Conservation (phyloP, 2,797 vertebrate species). For the Myripristis jacobus region DNA sequence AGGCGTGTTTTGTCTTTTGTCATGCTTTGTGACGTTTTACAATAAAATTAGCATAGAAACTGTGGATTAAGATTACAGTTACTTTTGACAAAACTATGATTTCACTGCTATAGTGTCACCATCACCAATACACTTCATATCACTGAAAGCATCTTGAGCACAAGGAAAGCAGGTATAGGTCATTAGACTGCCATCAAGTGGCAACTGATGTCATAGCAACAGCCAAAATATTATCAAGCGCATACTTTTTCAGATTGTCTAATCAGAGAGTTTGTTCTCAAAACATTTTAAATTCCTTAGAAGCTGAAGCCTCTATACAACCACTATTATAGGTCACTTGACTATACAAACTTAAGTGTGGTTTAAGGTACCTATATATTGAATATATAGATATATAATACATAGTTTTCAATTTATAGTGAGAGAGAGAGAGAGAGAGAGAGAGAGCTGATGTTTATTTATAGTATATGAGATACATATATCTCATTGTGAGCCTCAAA, state of each 20-base stretch:
- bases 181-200: slow-evolving; percentile 78
- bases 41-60: slow-evolving; percentile 34
- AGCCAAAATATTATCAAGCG: background rate
- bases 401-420: too few relatives aligned
- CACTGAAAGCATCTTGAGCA: slow-evolving; percentile 48
- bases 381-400: too few relatives aligned
- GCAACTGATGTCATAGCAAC: slow-evolving; percentile 32
- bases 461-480: too few relatives aligned
- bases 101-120: slow-evolving; percentile 41
- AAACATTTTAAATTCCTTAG: background rate
- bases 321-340: too few relatives aligned
- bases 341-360: too few relatives aligned
- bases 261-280: background rate
- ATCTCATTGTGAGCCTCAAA: too few relatives aligned
- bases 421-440: too few relatives aligned
- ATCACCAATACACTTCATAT: slow-evolving; percentile 44
- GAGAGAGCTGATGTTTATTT: too few relatives aligned
- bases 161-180: slow-evolving; percentile 36
- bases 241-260: background rate
- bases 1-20: slow-evolving; percentile 3
- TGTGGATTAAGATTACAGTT: slow-evolving; percentile 45
- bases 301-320: too few relatives aligned
- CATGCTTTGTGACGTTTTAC: background rate
- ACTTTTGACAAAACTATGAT: slow-evolving; percentile 37
- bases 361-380: too few relatives aligned